Evolutionary conservation across 2,888 invertebrate genomes (phyloP).

Genomic region (Pseudococcus jackbeardsleyi): DNA sequence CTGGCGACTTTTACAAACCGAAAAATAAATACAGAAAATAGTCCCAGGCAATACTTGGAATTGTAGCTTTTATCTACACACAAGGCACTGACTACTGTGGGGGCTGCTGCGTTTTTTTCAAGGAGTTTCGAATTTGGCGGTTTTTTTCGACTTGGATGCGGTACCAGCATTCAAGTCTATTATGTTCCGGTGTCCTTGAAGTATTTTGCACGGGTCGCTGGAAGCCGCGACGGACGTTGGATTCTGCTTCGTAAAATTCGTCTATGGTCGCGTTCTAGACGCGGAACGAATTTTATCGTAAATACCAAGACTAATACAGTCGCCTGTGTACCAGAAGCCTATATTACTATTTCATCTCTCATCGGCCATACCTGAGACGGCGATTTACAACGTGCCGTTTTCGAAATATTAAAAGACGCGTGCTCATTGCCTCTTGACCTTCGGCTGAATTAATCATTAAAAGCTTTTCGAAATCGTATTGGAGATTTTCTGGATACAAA

Average conservation of each 20-base stretch:
- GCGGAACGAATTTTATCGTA: slow-evolving; percentile 47
- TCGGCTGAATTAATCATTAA: background rate
- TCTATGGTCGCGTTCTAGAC: slow-evolving; percentile 7
- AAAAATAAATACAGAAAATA: background rate
- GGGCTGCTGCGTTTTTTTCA: background rate
- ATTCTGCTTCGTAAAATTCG: background rate
- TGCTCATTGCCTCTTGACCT: background rate
- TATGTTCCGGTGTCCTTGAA: background rate
- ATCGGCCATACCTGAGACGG: background rate
- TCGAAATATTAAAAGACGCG: slow-evolving; percentile 21
- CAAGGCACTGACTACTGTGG: background rate
- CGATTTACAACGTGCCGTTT: slow-evolving; percentile 4
- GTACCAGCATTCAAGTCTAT: slow-evolving; percentile 25
- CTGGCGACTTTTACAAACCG: slow-evolving; percentile 20
- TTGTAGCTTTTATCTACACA: no score
- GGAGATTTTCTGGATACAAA: background rate
- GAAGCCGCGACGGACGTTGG: background rate
- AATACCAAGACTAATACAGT: slow-evolving; percentile 22
- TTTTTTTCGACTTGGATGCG: slow-evolving; percentile 25
- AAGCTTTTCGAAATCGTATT: slow-evolving; percentile 13
- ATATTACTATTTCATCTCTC: background rate
- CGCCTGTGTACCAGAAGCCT: slow-evolving; percentile 7
- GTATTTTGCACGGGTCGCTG: slow-evolving; percentile 21
- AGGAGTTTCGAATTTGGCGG: background rate
- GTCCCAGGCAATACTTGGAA: background rate